A percentile compares a stretch with the other conserved stretches of the same genome.
Evolutionary conservation across 2,888 invertebrate genomes (phyloP).

Genomic region (Dascillus cervinus): DNA sequence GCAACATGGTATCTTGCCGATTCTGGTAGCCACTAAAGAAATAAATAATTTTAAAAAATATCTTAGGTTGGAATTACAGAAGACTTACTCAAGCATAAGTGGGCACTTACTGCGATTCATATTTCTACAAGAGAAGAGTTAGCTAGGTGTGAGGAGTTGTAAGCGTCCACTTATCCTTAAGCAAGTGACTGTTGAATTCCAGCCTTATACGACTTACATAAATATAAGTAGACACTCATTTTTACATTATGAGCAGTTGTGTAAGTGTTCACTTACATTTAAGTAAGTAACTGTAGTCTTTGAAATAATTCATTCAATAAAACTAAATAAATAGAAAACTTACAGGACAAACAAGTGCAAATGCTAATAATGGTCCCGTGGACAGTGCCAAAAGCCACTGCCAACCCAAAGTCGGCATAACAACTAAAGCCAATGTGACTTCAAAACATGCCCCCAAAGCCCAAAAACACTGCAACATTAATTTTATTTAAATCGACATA

Average conservation of each 20-base stretch:
- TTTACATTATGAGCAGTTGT: not conserved
- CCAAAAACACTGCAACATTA: conserved; percentile 75
- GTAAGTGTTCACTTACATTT: not conserved
- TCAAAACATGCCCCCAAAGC: conserved; percentile 92
- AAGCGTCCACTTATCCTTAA: not conserved
- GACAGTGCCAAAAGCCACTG: conserved; percentile 89
- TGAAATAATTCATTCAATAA: not conserved
- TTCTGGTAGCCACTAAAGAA: conserved; percentile 84
- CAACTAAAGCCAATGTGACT: conserved; percentile 78
- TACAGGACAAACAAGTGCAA: conserved; percentile 73
- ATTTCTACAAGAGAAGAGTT: too few relatives aligned
- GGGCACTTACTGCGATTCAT: too few relatives aligned
- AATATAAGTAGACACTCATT: too few relatives aligned
- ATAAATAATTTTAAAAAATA: conserved; percentile 1
- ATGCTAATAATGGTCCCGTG: conserved; percentile 77
- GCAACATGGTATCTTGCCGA: conserved; percentile 85
- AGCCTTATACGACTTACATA: too few relatives aligned
- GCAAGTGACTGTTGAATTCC: too few relatives aligned
- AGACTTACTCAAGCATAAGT: too few relatives aligned
- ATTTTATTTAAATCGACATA: conserved; percentile 9
- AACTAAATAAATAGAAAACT: conserved; percentile 33
- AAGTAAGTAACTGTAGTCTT: not conserved
- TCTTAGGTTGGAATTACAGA: too few relatives aligned
- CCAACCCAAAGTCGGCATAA: conserved; percentile 90
- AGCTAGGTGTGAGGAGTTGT: not conserved